A percentile compares a stretch with the other conserved stretches of the same genome.
phyloP scores from a whole-genome alignment of 2,113 vertebrate species.

The Percina caprodes region DNA sequence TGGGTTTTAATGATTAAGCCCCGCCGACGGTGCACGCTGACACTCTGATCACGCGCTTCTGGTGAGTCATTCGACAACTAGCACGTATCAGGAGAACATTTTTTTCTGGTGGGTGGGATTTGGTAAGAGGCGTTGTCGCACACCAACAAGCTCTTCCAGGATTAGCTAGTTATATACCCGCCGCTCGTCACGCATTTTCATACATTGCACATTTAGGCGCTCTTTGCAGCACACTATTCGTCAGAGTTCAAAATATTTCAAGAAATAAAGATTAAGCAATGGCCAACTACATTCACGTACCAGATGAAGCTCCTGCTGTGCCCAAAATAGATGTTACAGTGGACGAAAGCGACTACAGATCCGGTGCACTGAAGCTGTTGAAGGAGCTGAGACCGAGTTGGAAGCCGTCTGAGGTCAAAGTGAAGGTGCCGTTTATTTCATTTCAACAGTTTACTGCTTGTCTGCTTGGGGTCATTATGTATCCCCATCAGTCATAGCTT shows the following conservation, averaged over 20 bases:
- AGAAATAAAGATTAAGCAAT: conserved; percentile 51
- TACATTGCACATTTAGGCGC: conserved; percentile 20
- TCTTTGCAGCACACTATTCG: accelerated
- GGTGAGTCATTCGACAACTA: conserved; percentile 36
- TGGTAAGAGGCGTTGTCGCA: conserved; percentile 74
- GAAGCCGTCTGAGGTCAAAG: conserved; percentile 84
- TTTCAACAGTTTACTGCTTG: background rate
- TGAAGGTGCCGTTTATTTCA: conserved; percentile 76
- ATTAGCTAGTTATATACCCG: conserved; percentile 15
- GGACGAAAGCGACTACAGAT: conserved; percentile 82
- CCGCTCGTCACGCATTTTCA: background rate
- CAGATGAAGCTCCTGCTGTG: conserved; percentile 82
- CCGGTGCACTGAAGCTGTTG: conserved; percentile 81
- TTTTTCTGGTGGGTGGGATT: conserved; percentile 57
- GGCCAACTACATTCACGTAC: conserved; percentile 87
- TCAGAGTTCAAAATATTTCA: background rate
- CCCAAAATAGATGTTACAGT: conserved; percentile 85
- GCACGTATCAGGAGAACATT: conserved; percentile 28
- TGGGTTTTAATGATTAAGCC: background rate
- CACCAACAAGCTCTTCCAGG: background rate
- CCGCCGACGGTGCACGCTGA: background rate
- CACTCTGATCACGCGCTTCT: accelerated
- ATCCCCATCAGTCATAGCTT: accelerated
- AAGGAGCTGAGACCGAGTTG: conserved; percentile 84
- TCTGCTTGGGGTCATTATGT: background rate